These are phyloP conservation scores for Cheilosia scutellata DNA, from an alignment of 2,888 invertebrate genomes.

Conservation along the genomic window DNA sequence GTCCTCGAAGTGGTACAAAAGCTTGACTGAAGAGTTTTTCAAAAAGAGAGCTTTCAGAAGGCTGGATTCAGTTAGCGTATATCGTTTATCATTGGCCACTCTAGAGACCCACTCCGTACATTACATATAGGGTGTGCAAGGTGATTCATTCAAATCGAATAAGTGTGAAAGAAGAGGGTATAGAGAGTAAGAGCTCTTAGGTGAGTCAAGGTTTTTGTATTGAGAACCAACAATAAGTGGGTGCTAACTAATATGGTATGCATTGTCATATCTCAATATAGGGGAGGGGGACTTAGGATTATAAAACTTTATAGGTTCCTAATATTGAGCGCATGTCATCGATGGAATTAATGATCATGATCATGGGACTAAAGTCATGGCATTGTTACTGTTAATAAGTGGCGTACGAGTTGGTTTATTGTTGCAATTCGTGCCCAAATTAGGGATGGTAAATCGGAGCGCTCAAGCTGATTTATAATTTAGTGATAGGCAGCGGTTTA, in stretches of 20 bases:
- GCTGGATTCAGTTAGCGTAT: constrained; percentile 38
- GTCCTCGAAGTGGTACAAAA: constrained; percentile 37
- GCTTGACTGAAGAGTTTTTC: constrained; percentile 43
- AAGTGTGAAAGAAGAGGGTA: not conserved
- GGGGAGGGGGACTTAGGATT: constrained; percentile 8
- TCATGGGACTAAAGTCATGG: constrained; percentile 8
- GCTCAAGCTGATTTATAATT: not conserved
- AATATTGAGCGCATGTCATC: constrained; percentile 29
- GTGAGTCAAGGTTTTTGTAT: constrained; percentile 42
- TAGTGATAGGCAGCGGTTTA: not conserved
- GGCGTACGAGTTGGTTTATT: not conserved
- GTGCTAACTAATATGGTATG: constrained; percentile 29
- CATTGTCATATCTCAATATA: constrained; percentile 24
- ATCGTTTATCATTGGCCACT: constrained; percentile 44
- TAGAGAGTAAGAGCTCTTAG: not conserved
- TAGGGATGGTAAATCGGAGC: not conserved
- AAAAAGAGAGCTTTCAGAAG: constrained; percentile 26
- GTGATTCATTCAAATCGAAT: constrained; percentile 8
- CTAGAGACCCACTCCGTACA: not conserved
- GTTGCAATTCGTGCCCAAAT: not conserved
- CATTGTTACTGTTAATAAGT: not conserved
- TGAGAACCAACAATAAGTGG: constrained; percentile 35
- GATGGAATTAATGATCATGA: constrained; percentile 38
- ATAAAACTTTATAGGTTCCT: not conserved
- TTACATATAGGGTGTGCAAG: not conserved